A percentile compares a stretch with the other conserved stretches of the same genome.
These are phyloP conservation scores for Euplagia quadripunctaria DNA, from an alignment of 2,888 invertebrate genomes.

Conservation along the genomic window DNA sequence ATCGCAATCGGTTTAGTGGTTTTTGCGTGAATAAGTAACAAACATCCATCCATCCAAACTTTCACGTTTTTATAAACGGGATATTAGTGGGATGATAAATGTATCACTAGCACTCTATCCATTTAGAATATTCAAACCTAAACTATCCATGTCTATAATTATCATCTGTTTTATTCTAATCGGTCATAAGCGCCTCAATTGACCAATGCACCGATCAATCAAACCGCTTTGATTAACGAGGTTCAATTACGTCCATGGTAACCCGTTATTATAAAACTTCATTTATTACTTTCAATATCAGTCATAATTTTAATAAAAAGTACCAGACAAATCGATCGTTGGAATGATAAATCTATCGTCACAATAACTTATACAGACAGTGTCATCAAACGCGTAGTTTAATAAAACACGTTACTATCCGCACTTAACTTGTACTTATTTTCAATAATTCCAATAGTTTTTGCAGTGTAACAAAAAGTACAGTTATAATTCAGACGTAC, in stretches of 20 bases:
- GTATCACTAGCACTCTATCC: not conserved
- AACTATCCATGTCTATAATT: not conserved
- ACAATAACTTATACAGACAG: not conserved
- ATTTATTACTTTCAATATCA: not conserved
- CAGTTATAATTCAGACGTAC: conserved; percentile 34
- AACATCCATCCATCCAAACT: too few species aligned
- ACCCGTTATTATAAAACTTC: conserved; percentile 12
- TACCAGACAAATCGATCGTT: not conserved
- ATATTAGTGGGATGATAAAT: too few species aligned
- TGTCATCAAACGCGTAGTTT: not conserved
- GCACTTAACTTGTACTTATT: not conserved
- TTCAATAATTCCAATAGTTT: not conserved
- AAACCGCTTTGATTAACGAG: conserved; percentile 16
- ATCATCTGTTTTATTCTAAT: not conserved
- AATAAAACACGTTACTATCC: conserved; percentile 19
- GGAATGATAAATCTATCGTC: too few species aligned
- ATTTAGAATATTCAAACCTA: not conserved
- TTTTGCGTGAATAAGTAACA: too few species aligned
- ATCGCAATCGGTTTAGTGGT: too few species aligned
- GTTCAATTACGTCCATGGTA: not conserved
- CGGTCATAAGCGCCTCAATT: conserved; percentile 9
- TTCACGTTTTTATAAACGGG: too few species aligned
- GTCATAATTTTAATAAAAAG: not conserved
- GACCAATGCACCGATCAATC: conserved; percentile 16
- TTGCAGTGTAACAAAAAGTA: conserved; percentile 26